Conservation (phyloP, 2,797 vertebrate genomes). For the Chrysocyon brachyurus region DNA sequence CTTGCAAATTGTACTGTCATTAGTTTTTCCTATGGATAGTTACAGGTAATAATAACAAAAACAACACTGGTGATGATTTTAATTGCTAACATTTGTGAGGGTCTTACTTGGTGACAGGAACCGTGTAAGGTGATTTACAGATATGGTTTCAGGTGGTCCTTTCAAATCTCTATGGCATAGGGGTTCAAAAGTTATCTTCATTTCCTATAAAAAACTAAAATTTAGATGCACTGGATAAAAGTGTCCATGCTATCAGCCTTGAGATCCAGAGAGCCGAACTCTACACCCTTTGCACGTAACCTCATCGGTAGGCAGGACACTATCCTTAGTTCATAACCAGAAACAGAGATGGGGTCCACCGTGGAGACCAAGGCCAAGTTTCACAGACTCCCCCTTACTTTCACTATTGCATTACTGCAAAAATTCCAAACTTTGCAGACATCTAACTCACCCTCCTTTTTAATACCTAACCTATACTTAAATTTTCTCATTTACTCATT, state of each 20-base stretch:
- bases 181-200: neutral
- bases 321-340: neutral
- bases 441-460: neutral
- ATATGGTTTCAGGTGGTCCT: neutral
- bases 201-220: neutral
- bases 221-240: neutral
- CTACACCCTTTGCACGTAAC: neutral
- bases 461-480: neutral
- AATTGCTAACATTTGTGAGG: slow-evolving; percentile 53
- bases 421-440: neutral
- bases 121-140: neutral
- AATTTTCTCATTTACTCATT: neutral
- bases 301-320: neutral
- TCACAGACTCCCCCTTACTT: neutral
- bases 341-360: neutral
- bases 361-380: neutral
- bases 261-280: neutral
- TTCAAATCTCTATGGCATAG: neutral
- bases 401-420: neutral
- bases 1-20: neutral
- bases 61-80: slow-evolving; percentile 5
- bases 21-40: slow-evolving; percentile 12
- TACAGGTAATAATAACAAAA: slow-evolving; percentile 33
- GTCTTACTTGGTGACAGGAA: neutral
- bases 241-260: neutral